Evolutionary conservation across 2,888 invertebrate species (phyloP), one percentile per base, ranked within the genome.

Genomic region (Salticus scenicus): DNA sequence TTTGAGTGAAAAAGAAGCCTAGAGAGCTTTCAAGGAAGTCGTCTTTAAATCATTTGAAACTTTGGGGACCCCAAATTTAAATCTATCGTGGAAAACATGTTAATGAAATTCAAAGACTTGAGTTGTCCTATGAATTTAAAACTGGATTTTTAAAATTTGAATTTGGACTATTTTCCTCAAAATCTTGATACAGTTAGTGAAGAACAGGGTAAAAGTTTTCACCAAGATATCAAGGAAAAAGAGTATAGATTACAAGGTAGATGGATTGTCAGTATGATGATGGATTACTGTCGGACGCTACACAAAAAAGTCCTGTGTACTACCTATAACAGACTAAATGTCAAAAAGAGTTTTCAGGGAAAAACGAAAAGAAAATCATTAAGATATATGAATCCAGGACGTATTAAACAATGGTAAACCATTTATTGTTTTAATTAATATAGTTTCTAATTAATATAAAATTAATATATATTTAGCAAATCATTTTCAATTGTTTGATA

Each of bases 51-150:
- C n/a, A n/a, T 57, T 17, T 5, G 57, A 14, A 8, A 57, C 57
- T 57, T 57, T 57, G 14, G 14, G 7, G 57, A 57, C 57, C 57
- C 57, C 57, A 17, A 24, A 4, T 57, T 57, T 57, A 57, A 57
- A 57, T 57, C 20, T 57, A 24, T 57, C 57, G 57, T n/a, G n/a
- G 57, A 57, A 57, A 57, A 57, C 57, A 57, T 57, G 24, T 57
- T 57, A 57, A 57, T 24, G n/a, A 57, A 57, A 57, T 57, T n/a
- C 57, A 57, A 57, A 57, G 57, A 24, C 57, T 14, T 57, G 57
- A 17, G 57, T 14, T 57, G 57, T 57, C 14, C 57, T 5, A 14
- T 57, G 20, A 57, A 17, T 24, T 57, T 57, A 17, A 57, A 57
- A 57, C 7, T 57, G 14, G 7, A 57, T 57, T 57, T 20, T 14